Base-by-base conservation (phyloP, 2,797 vertebrate genomes). In the Spondyliosoma cantharus region DNA sequence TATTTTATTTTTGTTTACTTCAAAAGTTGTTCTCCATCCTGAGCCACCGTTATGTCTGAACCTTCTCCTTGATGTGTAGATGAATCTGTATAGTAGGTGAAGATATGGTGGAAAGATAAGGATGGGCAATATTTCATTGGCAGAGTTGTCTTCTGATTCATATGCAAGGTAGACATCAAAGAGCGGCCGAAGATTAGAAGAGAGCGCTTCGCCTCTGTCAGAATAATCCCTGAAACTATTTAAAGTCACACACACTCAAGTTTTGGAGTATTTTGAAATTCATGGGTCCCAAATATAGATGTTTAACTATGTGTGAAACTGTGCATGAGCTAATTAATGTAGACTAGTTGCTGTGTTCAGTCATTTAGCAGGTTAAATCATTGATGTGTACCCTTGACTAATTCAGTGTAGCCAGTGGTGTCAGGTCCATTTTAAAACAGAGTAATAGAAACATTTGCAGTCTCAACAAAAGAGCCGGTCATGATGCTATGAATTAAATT, bases 91-190 rank as follows among this genome's bases (percentile, higher is more conserved):
- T 17, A 16, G 42, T 27, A 15, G 71, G 48, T 73, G 37, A 54
- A 58, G 76, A 80, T 86, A 61, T 63, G 68, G 70, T 68, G 43
- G 53, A 68, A 73, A 71, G 82, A 80, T 86, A 73, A 71, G 76
- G 72, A 59, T 59, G 83, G 81, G 78, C 89, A 48, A 76, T 88
- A 83, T 80, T 66, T 83, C 76, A 65, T 67, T 63, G 64, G 60
- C n/a, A 43, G 27, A 76, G 60, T 63, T 65, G 60, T 86, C 74
- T 71, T 78, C 59, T 80, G 79, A 86, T 86, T 71, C 80, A 66
- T 78, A 83, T 74, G 76, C 62, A 70, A 83, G 70, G 74, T 83
- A 71, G 80, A 82, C 82, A 85, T 89, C 80, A 86, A 85, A 81
- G 78, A 78, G 78, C 8, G 8, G 63, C 32, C 72, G 53, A 66